phyloP scores from a whole-genome alignment of 2,113 vertebrate species.

The Hystrix brachyura region DNA sequence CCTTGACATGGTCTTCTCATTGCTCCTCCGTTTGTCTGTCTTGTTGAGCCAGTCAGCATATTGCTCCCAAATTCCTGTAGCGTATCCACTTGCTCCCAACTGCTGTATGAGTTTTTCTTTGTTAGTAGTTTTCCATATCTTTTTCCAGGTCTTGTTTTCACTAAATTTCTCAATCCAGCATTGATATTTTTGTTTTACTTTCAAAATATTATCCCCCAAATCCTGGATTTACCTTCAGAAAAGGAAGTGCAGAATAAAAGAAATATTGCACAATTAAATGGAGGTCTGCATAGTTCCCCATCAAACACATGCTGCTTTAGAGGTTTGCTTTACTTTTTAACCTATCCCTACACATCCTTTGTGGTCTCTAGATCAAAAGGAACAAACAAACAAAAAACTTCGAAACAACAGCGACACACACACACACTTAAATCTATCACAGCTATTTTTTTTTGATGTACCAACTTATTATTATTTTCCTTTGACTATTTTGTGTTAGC shows the following conservation, averaged over 20 bases:
- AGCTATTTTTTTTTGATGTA: not conserved
- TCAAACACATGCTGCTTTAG: not conserved
- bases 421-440: not conserved
- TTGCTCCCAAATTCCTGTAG: not conserved
- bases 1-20: accelerated
- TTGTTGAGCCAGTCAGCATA: accelerated
- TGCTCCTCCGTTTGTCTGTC: not conserved
- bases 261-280: not conserved
- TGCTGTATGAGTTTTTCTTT: not conserved
- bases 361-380: not conserved
- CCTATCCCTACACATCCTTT: not conserved
- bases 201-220: not conserved
- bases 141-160: not conserved
- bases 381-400: not conserved
- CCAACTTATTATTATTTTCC: not conserved
- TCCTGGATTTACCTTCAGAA: not conserved
- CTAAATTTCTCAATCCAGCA: not conserved
- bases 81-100: not conserved
- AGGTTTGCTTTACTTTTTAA: not conserved
- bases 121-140: not conserved
- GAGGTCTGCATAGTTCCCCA: not conserved
- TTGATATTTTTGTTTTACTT: not conserved
- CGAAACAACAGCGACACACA: not conserved
- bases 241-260: not conserved
- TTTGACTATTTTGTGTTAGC: not conserved